Evolutionary conservation across 2,113 vertebrate genomes (phyloP), one percentile per base, ranked within the genome.

Genomic region (Lasiurus cinereus): DNA sequence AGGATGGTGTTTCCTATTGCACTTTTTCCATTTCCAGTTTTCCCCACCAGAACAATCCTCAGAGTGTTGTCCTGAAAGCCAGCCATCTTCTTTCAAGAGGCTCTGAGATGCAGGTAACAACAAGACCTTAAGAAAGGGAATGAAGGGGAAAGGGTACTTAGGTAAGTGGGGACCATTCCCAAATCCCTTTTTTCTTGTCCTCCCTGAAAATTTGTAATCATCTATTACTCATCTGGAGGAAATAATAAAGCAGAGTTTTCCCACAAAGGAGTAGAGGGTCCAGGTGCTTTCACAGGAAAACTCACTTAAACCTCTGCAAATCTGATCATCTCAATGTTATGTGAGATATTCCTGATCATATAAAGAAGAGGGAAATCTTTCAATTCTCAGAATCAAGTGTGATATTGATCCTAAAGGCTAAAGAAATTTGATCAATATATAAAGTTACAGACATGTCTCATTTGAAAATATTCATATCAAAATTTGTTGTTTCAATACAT

Each of bases 1-100:
- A 97, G 77, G 48, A 97, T 95, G 52, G 73, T 96, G 43, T 97
- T 97, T 56, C 83, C 93, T 0, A 95, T 96, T 0, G 92, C 86
- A 8, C 97, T 96, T 33, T 96, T 96, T 62, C 97, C 96, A 8
- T 46, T 96, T 52, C 97, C 93, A 0, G 73, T 36, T 69, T 88
- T 97, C 24, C 93, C 87, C 4, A 97, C 91, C 21, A 95, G 59
- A 43, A 94, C 52, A 8, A 89, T 87, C 33, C 94, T 87, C 78
- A 96, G 16, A 9, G 48, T 0, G 0, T 2, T 6, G 14, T 89
- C 21, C 54, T 56, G 54, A 56, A 56, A 21, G 54, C 54, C 54
- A 56, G 54, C 54, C 54, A 56, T 56, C 2, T 56, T 56, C 19
- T 22, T 56, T 56, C 54, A 56, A 56, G 54, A 56, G 19, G 8